Percentiles rank a stretch among this genome's conserved stretches.
phyloP scores from a whole-genome alignment of 2,888 invertebrate species.

The Mycalesis mineus region DNA sequence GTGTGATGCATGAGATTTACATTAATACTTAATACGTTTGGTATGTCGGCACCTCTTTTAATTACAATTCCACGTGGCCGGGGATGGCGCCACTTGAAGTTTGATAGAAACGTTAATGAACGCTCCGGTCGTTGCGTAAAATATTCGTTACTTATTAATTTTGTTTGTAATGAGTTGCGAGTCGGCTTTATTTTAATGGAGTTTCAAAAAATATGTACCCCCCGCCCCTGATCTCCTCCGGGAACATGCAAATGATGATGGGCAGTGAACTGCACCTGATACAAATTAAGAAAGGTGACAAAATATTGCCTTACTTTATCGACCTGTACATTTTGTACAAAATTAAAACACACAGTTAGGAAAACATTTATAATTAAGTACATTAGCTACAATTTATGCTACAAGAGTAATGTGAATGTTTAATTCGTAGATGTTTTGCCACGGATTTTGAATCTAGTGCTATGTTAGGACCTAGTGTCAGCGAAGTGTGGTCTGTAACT shows the following conservation, averaged over 20 bases:
- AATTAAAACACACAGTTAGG: no score
- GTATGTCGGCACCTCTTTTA: not conserved
- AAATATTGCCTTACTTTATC: no score
- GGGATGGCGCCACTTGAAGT: slow-evolving; percentile 17
- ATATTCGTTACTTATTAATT: slow-evolving; percentile 25
- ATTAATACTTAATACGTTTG: not conserved
- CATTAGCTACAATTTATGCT: no score
- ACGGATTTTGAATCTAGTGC: no score
- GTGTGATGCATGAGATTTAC: not conserved
- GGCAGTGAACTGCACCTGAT: not conserved
- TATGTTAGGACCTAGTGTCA: no score
- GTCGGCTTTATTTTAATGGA: not conserved
- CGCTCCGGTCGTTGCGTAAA: slow-evolving; percentile 19
- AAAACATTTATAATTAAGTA: no score
- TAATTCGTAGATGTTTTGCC: no score
- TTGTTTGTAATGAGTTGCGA: slow-evolving; percentile 25
- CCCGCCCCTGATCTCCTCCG: not conserved
- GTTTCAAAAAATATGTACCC: not conserved
- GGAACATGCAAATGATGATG: not conserved
- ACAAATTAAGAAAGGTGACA: no score
- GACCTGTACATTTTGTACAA: no score
- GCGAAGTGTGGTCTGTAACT: no score
- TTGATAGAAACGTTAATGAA: slow-evolving; percentile 27
- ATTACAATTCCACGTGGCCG: slow-evolving; percentile 5
- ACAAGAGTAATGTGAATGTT: no score